Evolutionary conservation across 2,113 vertebrate genomes (phyloP).

Genomic region (Ceyx melanurus): DNA sequence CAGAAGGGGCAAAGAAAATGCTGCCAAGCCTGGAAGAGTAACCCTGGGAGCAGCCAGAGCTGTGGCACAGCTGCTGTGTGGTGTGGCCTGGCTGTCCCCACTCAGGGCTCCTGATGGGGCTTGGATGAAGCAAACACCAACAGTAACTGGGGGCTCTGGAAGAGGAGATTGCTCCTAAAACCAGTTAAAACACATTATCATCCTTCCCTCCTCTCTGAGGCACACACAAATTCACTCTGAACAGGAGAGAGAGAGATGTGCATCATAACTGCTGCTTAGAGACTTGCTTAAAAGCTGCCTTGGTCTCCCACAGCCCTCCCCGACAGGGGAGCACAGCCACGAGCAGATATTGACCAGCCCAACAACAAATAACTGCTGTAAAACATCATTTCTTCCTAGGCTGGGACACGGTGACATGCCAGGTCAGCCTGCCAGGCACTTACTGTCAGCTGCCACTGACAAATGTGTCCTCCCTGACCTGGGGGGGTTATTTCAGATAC

Average conservation of each 20-base stretch:
- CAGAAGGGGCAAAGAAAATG: background rate
- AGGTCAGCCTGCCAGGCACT: background rate
- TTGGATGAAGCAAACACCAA: background rate
- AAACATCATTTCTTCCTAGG: background rate
- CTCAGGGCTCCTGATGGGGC: background rate
- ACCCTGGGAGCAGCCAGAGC: background rate
- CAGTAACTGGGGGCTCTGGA: background rate
- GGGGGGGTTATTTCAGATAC: fast-evolving
- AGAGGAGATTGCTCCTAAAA: background rate
- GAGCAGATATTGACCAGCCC: background rate
- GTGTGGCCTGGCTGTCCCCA: background rate
- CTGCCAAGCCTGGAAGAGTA: background rate
- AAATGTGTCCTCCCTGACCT: background rate
- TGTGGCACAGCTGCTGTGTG: fast-evolving
- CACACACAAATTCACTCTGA: background rate
- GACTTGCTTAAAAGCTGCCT: background rate
- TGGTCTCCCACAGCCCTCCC: background rate
- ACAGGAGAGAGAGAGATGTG: background rate
- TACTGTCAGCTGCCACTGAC: background rate
- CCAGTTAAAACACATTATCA: background rate
- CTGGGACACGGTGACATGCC: background rate
- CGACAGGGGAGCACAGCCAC: background rate
- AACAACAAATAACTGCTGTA: background rate
- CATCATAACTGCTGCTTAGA: background rate
- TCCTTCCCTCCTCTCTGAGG: background rate